These are phyloP conservation scores for Ormyrus thymus DNA, from an alignment of 2,888 invertebrate genomes.

Conservation along the genomic window DNA sequence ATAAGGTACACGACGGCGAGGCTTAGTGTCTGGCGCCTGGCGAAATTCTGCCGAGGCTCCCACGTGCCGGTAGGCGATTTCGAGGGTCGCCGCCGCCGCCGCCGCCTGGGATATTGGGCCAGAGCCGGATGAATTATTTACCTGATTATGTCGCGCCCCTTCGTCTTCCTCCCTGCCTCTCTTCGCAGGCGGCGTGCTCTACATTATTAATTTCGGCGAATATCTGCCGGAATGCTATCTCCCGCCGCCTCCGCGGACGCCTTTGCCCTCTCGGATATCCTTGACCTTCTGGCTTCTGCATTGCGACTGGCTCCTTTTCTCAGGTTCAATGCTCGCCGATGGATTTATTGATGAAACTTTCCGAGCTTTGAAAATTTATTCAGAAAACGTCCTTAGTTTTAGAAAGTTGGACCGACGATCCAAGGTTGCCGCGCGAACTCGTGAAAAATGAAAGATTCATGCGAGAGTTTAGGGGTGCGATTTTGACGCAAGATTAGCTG, in stretches of 20 bases:
- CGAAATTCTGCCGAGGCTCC: conserved; percentile 47
- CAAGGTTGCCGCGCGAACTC: no score
- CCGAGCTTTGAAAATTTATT: no score
- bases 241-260: neutral
- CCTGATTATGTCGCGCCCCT: conserved; percentile 62
- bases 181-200: conserved; percentile 52
- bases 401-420: no score
- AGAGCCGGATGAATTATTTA: conserved; percentile 64
- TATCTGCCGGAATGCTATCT: neutral
- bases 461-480: no score
- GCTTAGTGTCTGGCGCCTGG: neutral
- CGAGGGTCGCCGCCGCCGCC: conserved; percentile 29
- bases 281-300: conserved; percentile 33
- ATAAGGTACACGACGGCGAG: no score
- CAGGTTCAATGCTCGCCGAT: no score
- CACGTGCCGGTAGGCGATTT: conserved; percentile 50
- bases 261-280: conserved; percentile 10
- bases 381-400: no score
- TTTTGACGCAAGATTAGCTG: no score
- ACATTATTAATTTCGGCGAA: conserved; percentile 51
- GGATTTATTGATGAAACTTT: no score
- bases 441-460: no score
- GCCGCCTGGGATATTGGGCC: conserved; percentile 50
- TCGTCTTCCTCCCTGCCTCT: conserved; percentile 42
- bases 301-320: neutral